Evolutionary conservation across 2,888 invertebrate genomes (phyloP), one percentile per base, ranked within the genome.

Genomic region (Aphidius colemani): DNA sequence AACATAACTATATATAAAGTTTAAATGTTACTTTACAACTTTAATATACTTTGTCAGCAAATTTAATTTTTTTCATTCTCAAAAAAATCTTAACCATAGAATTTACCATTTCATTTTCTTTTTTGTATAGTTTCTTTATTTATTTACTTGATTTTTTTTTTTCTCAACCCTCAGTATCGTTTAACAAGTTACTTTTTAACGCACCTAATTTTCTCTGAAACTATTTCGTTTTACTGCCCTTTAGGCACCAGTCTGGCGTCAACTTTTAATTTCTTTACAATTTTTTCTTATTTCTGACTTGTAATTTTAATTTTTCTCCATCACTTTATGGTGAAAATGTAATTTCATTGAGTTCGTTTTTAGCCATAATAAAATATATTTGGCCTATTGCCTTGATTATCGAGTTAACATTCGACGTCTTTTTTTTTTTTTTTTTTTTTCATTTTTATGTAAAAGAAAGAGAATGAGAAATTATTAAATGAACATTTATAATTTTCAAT

Each of bases 361-460:
- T 5, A 30, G 1, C 13, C 1, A 18, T 5, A 5, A 30, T 30
- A 43, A 30, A 55, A 44, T 44, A 44, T 45, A 55, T 41, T 44
- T 18, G 43, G 55, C 50, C 49, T 49, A 43, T 59, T 49, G 59
- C 49, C 49, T 7, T 41, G 7, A 11, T 50, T 59, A 59, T 59
- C 50, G 41, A 41, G 49, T 59, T 40, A 49, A 50, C 50, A 13
- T 50, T 50, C 43, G 44, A 39, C 59, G 13, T 41, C 41, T 41
- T 41, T 55, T 49, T 49, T 43, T 49, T 41, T 9, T 11, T 41
- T 11, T 43, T 7, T 46, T 39, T 46, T 8, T 46, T 7, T 46
- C 18, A 11, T 44, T 9, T 40, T 10, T 51, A 60, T 44, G 53
- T 51, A 39, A n/a, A 43, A n/a, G n/a, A 51, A 44, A 44, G 18